Conservation (phyloP, 2,797 vertebrate species). For the Channa striata region DNA sequence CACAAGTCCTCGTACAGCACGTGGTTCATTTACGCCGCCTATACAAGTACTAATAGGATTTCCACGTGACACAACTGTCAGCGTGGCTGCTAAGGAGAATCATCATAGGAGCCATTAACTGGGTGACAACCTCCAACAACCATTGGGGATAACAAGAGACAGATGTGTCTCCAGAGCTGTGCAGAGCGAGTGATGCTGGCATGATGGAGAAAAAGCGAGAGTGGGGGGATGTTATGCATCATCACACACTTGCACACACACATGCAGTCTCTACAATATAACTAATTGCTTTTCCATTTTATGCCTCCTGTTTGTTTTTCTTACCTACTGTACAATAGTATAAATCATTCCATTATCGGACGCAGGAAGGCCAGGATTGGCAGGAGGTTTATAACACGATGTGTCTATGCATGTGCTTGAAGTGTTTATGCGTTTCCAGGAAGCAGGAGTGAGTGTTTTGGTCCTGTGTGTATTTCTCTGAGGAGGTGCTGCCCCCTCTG, state of each 20-base stretch:
- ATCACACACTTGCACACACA: conserved; percentile 22
- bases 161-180: conserved; percentile 50
- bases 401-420: conserved; percentile 6
- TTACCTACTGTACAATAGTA: conserved; percentile 35
- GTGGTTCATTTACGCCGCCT: conserved; percentile 33
- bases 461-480: conserved; percentile 14
- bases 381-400: conserved; percentile 11
- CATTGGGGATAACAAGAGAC: conserved; percentile 54
- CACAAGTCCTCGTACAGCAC: conserved; percentile 17
- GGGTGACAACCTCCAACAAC: conserved; percentile 58
- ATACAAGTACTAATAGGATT: conserved; percentile 27
- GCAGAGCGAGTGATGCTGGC: conserved; percentile 17
- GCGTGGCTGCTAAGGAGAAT: conserved; percentile 40
- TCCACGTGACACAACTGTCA: conserved; percentile 21
- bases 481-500: conserved; percentile 71
- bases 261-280: conserved; percentile 34
- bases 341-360: conserved; percentile 47
- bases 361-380: conserved; percentile 19
- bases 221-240: conserved; percentile 27
- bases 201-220: conserved; percentile 17
- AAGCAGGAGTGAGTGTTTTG: conserved; percentile 11
- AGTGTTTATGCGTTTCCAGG: conserved; percentile 45
- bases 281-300: conserved; percentile 60
- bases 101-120: conserved; percentile 61
- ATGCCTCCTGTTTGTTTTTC: conserved; percentile 41